phyloP scores from a whole-genome alignment of 2,888 invertebrate genomes.

The Agrotis clavis region DNA sequence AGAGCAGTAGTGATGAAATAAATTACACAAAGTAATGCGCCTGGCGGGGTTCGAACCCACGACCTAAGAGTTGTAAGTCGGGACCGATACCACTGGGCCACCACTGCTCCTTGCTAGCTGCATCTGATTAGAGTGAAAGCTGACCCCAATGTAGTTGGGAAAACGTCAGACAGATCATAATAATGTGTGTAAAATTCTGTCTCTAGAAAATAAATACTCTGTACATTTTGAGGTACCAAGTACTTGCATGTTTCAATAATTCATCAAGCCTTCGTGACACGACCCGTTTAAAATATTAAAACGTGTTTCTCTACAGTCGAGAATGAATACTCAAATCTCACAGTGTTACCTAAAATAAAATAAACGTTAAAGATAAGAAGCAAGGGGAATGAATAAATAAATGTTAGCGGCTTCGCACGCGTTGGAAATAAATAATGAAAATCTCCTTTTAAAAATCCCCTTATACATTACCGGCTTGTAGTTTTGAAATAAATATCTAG shows the following conservation, averaged over 20 bases:
- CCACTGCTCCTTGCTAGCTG: too few relatives aligned
- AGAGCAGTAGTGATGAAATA: too few relatives aligned
- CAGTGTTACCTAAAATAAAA: constrained; percentile 48
- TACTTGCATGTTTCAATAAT: constrained; percentile 46
- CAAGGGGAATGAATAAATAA: constrained; percentile 44
- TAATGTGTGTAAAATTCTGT: background rate
- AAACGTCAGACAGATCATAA: too few relatives aligned
- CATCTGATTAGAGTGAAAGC: too few relatives aligned
- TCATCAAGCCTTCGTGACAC: constrained; percentile 45
- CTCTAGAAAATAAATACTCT: constrained; percentile 7
- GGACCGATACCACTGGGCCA: too few relatives aligned
- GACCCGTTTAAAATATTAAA: constrained; percentile 56
- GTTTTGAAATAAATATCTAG: constrained; percentile 34
- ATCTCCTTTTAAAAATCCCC: constrained; percentile 24
- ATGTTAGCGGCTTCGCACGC: constrained; percentile 34
- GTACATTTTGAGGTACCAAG: constrained; percentile 17
- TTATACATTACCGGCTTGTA: constrained; percentile 23
- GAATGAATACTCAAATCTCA: constrained; percentile 39
- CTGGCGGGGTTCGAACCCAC: too few relatives aligned
- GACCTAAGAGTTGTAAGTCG: too few relatives aligned
- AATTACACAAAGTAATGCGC: too few relatives aligned
- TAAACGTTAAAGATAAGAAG: constrained; percentile 43
- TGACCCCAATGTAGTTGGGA: too few relatives aligned
- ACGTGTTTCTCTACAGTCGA: constrained; percentile 34
- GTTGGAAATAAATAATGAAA: constrained; percentile 47